Evolutionary conservation across 2,113 vertebrate genomes (phyloP), one percentile per base, ranked within the genome.

Genomic region (Fulmarus glacialis): DNA sequence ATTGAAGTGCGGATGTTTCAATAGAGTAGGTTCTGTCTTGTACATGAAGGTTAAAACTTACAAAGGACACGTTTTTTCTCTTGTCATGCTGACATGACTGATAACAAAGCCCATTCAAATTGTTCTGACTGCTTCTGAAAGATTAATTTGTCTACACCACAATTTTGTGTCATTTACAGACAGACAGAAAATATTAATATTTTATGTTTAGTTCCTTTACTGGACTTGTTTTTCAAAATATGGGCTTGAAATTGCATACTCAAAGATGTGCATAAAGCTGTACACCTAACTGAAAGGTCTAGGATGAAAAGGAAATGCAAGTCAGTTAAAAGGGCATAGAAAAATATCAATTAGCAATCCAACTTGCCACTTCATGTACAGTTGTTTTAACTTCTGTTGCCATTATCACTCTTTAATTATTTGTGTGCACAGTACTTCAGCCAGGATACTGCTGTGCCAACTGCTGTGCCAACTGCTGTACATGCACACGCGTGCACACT

Each of bases 401-500:
- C 8, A 15, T 56, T 59, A 56, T 34, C 4, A 45, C 12, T 52
- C 38, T 40, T 23, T 5, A 52, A 27, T 34, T 67, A 48, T 45
- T 75, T 81, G 2, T 32, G 10, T 67, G 47, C 8, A 10, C 42
- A 78, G 10, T 48, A 59, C 20, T 34, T 43, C 20, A 66, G 38
- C 5, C 23, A 53, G 23, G 17, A 60, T 26, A 59, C 20, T 58
- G 8, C 22, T 59, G 8, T 68, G 26, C 6, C 32, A 58, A 59
- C 20, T 58, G 9, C 22, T 59, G 8, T 68, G 26, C 7, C 32
- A 58, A 29, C 20, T 3, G 3, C 19, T 81, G 26, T 29, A 32
- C 7, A 23, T 32, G 45, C 18, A 66, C 2, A 55, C 1, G 1
- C 0, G 0, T 2, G 3, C 21, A 67, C 2, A 48, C 8, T 52